phyloP scores from a whole-genome alignment of 1,140 invertebrate species.

The Pseudomyrmex dendroicus region DNA sequence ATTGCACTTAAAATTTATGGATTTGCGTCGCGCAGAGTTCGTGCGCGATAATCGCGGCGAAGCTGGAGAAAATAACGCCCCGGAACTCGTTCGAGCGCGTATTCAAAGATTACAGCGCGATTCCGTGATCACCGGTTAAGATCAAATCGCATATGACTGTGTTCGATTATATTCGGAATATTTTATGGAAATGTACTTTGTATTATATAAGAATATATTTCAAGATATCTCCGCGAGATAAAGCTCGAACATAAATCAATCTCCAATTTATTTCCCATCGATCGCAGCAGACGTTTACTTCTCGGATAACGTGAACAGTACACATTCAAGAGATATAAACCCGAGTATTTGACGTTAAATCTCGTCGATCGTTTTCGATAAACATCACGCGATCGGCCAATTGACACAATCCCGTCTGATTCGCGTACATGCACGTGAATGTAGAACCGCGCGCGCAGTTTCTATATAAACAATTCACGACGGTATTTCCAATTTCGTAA shows the following conservation, averaged over 20 bases:
- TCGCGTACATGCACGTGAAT: background rate
- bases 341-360: background rate
- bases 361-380: slow-evolving; percentile 12
- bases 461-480: background rate
- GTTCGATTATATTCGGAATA: background rate
- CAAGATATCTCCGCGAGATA: background rate
- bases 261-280: background rate
- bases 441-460: too few relatives aligned
- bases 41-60: slow-evolving; percentile 20
- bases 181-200: background rate
- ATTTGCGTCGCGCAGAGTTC: slow-evolving; percentile 1
- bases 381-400: background rate
- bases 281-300: background rate
- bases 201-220: background rate
- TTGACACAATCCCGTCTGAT: slow-evolving; percentile 43
- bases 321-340: background rate
- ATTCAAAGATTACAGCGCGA: background rate
- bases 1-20: slow-evolving; percentile 49
- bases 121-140: slow-evolving; percentile 1
- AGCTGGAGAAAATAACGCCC: background rate
- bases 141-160: background rate
- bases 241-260: background rate
- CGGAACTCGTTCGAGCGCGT: slow-evolving; percentile 24
- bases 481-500: slow-evolving; percentile 47
- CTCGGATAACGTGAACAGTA: slow-evolving; percentile 1